Evolutionary conservation across 2,888 invertebrate genomes (phyloP).

Genomic region (Trissolcus brochymenae): DNA sequence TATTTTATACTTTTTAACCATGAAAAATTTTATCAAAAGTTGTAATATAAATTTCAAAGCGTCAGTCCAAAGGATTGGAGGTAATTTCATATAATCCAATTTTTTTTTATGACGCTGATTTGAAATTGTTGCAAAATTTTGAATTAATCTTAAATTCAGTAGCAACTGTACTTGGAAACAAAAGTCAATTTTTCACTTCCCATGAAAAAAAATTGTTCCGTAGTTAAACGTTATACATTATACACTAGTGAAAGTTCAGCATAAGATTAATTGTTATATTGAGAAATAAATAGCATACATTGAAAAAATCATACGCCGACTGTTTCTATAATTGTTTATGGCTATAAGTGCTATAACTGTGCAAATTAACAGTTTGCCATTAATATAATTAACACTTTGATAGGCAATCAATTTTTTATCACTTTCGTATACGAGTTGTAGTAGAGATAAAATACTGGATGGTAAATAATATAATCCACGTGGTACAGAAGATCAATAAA

Average conservation of each 20-base stretch:
- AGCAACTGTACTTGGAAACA: no score
- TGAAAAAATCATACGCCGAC: conserved; percentile 12
- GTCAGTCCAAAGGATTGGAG: no score
- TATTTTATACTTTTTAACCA: no score
- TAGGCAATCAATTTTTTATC: conserved; percentile 24
- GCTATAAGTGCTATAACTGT: conserved; percentile 27
- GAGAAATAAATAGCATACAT: conserved; percentile 27
- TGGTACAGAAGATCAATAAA: conserved; percentile 29
- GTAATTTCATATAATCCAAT: no score
- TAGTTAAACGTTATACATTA: neutral
- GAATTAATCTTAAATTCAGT: no score
- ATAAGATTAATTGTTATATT: conserved; percentile 19
- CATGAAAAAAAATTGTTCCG: no score
- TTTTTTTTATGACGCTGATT: no score
- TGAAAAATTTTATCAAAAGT: no score
- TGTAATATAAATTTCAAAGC: no score
- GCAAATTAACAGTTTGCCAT: conserved; percentile 31
- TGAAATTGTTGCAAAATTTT: no score
- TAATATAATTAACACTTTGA: conserved; percentile 30
- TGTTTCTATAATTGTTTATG: conserved; percentile 32
- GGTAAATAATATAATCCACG: conserved; percentile 26
- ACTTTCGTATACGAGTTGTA: conserved; percentile 17
- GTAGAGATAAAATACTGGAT: conserved; percentile 23
- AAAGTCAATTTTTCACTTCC: no score
- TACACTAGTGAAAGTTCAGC: conserved; percentile 19